Conservation (phyloP, 2,113 vertebrate genomes). For the Micromys minutus region DNA sequence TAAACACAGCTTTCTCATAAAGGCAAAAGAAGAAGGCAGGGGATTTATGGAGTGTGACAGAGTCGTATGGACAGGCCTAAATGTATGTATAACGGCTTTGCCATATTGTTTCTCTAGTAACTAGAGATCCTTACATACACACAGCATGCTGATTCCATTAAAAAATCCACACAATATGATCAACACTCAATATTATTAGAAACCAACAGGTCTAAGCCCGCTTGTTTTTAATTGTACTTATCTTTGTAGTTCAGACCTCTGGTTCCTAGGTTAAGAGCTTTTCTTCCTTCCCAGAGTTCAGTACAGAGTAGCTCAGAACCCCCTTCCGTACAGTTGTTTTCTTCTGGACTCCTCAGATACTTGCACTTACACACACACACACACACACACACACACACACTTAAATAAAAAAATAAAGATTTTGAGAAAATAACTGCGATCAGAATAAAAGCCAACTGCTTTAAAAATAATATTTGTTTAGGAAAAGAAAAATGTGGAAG, state of each 20-base stretch:
- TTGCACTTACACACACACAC: neutral
- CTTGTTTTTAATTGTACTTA: neutral
- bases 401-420: neutral
- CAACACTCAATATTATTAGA: neutral
- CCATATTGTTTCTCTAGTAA: neutral
- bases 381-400: neutral
- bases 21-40: neutral
- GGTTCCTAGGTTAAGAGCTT: neutral
- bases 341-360: neutral
- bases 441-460: neutral
- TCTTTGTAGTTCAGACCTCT: neutral
- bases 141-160: neutral
- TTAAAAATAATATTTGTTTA: neutral
- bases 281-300: neutral
- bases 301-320: neutral
- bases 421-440: neutral
- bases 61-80: neutral
- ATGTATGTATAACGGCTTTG: neutral
- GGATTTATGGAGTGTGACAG: neutral
- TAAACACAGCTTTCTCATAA: neutral
- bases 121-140: neutral
- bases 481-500: neutral
- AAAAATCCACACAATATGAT: neutral
- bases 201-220: neutral
- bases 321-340: neutral